Conservation (phyloP, 1,140 invertebrate species). For the Cotesia vestalis region DNA sequence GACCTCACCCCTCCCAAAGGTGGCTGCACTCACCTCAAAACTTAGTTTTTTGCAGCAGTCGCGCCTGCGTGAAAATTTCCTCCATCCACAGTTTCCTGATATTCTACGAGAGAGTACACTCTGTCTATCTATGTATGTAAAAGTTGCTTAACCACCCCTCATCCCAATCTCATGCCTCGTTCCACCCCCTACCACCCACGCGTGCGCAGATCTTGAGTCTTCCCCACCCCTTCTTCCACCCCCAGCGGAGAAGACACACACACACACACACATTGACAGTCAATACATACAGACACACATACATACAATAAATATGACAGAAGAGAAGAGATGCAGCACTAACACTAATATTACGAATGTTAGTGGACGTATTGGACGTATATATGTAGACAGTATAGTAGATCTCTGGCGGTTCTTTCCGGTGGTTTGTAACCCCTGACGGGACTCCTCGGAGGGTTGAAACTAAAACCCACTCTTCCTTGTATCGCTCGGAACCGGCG, state of each 20-base stretch:
- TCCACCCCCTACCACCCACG: constrained; percentile 15
- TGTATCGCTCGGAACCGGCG: constrained; percentile 16
- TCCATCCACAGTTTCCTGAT: constrained; percentile 23
- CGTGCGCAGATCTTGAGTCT: constrained; percentile 21
- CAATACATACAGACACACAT: neutral
- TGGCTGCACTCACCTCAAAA: neutral
- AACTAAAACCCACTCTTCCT: constrained; percentile 26
- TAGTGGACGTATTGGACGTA: too few relatives aligned
- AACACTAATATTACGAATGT: too few relatives aligned
- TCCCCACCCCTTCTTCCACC: neutral
- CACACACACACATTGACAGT: too few relatives aligned
- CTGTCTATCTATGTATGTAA: too few relatives aligned
- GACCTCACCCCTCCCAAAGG: neutral
- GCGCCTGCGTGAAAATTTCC: constrained; percentile 39
- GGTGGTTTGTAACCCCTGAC: neutral
- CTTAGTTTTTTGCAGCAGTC: neutral
- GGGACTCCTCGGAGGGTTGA: constrained; percentile 12
- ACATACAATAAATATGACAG: neutral
- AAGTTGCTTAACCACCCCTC: neutral
- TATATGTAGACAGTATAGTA: neutral
- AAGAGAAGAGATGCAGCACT: too few relatives aligned
- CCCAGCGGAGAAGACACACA: too few relatives aligned
- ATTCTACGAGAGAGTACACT: neutral
- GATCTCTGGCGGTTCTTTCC: constrained; percentile 12
- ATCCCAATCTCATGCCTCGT: constrained; percentile 25